Evolutionary conservation across 2,797 vertebrate genomes (phyloP).

Genomic region (Hyperoplus immaculatus): DNA sequence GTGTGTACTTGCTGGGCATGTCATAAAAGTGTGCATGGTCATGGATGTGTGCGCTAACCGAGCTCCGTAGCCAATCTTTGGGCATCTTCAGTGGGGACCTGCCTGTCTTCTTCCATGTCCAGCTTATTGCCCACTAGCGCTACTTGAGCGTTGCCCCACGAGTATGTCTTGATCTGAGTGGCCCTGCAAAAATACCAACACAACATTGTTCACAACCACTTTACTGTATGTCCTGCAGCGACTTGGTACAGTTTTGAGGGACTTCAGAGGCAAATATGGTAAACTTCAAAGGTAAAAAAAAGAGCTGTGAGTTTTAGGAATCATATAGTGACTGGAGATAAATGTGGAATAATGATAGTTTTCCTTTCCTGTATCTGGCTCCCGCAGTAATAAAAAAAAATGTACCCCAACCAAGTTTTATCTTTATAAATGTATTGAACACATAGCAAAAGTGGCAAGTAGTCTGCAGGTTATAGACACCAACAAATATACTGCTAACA

Average conservation of each 20-base stretch:
- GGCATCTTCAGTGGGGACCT: constrained; percentile 87
- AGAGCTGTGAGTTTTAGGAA: background rate
- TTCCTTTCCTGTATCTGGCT: background rate
- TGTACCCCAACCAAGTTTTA: background rate
- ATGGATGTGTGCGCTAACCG: constrained; percentile 74
- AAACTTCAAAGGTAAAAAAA: background rate
- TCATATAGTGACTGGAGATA: background rate
- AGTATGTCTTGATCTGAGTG: constrained; percentile 95
- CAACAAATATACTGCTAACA: background rate
- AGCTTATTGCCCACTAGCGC: constrained; percentile 93
- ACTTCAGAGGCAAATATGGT: background rate
- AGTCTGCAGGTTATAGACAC: background rate
- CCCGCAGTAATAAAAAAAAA: background rate
- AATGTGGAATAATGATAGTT: background rate
- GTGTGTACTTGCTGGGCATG: constrained; percentile 1
- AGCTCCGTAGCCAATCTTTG: constrained; percentile 89
- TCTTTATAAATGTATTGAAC: background rate
- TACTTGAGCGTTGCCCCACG: constrained; percentile 94
- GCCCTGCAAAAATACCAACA: constrained; percentile 83
- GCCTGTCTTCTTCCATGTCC: constrained; percentile 92
- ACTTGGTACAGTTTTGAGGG: background rate
- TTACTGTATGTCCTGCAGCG: background rate
- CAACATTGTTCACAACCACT: constrained; percentile 10
- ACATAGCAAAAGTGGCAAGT: background rate
- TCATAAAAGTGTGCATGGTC: constrained; percentile 12